Percentiles rank a stretch among this genome's conserved stretches.
These are phyloP conservation scores for Stenopsyche tienmushanensis DNA, from an alignment of 1,140 invertebrate genomes.

Conservation along the genomic window DNA sequence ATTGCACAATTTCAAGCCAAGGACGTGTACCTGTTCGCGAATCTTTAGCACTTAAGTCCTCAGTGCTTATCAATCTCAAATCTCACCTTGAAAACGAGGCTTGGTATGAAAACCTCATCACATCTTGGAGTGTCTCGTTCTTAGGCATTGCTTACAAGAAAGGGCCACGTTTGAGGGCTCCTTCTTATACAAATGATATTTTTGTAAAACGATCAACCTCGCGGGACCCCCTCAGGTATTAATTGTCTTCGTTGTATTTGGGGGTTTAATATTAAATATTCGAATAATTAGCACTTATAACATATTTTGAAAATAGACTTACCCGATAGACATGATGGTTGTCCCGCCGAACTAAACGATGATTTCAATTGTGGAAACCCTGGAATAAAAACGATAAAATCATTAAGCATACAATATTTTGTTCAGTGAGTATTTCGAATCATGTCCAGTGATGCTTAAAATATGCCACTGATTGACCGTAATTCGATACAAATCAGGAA, in stretches of 20 bases:
- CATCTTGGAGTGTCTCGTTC: not conserved
- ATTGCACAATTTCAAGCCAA: too few relatives aligned
- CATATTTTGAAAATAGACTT: too few relatives aligned
- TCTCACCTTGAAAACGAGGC: conserved; percentile 27
- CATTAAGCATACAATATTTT: not conserved
- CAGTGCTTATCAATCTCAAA: conserved; percentile 38
- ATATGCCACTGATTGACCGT: not conserved
- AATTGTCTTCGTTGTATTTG: too few relatives aligned
- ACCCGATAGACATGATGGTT: conserved; percentile 58
- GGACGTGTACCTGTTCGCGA: too few relatives aligned
- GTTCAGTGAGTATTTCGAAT: not conserved
- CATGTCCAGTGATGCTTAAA: not conserved
- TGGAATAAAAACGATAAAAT: conserved; percentile 45
- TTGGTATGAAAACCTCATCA: conserved; percentile 22
- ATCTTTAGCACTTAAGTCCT: conserved; percentile 11
- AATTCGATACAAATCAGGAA: not conserved
- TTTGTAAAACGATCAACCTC: too few relatives aligned
- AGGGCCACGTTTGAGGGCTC: too few relatives aligned
- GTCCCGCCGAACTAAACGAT: conserved; percentile 52
- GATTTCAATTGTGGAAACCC: conserved; percentile 58
- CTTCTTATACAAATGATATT: too few relatives aligned
- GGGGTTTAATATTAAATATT: too few relatives aligned
- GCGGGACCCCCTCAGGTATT: too few relatives aligned
- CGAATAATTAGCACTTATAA: too few relatives aligned
- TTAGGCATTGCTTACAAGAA: too few relatives aligned